Base-by-base conservation (phyloP, 30 jellyfish, hydroid and myxozoan species). In the Hydractinia symbiolongicarpus region DNA sequence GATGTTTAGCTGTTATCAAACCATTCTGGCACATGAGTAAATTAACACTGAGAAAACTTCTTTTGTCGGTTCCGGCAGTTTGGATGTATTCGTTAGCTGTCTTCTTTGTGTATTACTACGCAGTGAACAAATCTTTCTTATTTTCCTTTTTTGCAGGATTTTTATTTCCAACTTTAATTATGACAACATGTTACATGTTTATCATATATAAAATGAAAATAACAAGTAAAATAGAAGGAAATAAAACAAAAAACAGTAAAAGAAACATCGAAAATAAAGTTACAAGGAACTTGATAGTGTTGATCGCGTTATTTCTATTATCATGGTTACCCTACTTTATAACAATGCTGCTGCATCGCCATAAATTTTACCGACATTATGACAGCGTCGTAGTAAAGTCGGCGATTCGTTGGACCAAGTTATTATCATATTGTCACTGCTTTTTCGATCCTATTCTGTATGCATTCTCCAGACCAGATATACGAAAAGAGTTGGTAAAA, bases 351-450 rank as follows among this genome's bases (percentile, higher is more conserved):
- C 5, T 74, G 83, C 7, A 50, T 20, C 68, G 54, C 5, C 58
- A 13, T 5, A 30, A 30, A 30, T 30, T 30, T 30, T 30, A 30
- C 44, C 51, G 20, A 19, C 40, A 21, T 16, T 13, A 58, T 11
- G 74, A 64, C 19, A 64, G 74, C 74, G 40, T 13, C 5, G 14
- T 10, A 16, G 83, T 55, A 8, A 74, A 49, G 7, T 13, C 66
- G 61, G 67, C 61, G 20, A 10, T 15, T 50, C 62, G 66, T 4
- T 74, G 83, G 83, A 21, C 61, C 7, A 74, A 74, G 83, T 49
- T 74, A 19, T 55, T 74, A 17, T 74, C 83, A 9, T 74, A 74
- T 30, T 40, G 83, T 30, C 83, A 74, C 68, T 74, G 83, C 68
- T 30, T 74, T 50, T 49, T 74, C 4, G 83, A 74, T 74, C 83